These are phyloP conservation scores for Sitta europaea DNA, from an alignment of 2,113 vertebrate species.

Conservation along the genomic window DNA sequence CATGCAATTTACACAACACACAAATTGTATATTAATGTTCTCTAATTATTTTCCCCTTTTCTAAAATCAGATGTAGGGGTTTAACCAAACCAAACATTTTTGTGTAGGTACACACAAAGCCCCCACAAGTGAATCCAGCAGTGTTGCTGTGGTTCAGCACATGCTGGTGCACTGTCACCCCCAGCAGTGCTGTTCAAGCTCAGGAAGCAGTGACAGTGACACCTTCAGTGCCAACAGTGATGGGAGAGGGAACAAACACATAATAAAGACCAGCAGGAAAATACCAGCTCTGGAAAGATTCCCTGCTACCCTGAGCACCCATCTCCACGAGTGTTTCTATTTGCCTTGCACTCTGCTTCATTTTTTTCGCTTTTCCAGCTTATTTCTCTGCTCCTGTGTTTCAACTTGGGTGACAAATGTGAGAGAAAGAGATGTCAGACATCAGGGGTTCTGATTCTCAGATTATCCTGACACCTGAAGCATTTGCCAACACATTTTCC, in stretches of 20 bases:
- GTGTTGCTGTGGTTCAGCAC: not conserved
- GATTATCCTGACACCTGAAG: not conserved
- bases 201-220: not conserved
- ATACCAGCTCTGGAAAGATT: not conserved
- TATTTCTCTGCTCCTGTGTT: not conserved
- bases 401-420: not conserved
- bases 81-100: no score
- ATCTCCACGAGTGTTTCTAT: accelerated
- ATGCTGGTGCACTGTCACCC: not conserved
- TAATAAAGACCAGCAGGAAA: not conserved
- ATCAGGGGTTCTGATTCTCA: not conserved
- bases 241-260: not conserved
- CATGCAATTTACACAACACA: not conserved
- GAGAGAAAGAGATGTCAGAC: not conserved
- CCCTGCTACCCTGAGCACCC: not conserved
- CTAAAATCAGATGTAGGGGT: not conserved
- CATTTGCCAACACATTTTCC: not conserved
- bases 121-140: not conserved
- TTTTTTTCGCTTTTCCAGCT: not conserved
- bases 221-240: not conserved
- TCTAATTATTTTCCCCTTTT: accelerated
- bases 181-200: not conserved
- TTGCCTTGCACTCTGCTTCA: not conserved
- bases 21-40: not conserved
- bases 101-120: not conserved